These are phyloP conservation scores for Empidonax traillii DNA, from an alignment of 2,113 vertebrate species.

Conservation along the genomic window DNA sequence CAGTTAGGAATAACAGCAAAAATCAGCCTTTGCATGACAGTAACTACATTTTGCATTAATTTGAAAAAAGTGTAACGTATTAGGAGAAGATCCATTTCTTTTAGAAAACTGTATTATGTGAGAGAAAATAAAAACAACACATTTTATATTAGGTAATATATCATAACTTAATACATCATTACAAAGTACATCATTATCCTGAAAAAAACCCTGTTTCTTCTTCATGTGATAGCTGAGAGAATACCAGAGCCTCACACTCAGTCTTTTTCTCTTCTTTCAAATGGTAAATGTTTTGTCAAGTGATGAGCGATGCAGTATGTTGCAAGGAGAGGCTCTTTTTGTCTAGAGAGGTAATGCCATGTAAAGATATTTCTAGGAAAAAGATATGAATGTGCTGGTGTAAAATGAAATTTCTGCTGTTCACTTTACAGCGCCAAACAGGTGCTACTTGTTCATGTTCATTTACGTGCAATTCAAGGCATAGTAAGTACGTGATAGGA, in stretches of 20 bases:
- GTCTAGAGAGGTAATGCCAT: neutral
- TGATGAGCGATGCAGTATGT: neutral
- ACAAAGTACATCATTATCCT: too few species aligned
- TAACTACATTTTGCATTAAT: neutral
- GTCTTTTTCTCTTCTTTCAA: neutral
- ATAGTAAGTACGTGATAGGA: too few species aligned
- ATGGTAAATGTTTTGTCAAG: neutral
- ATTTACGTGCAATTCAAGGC: neutral
- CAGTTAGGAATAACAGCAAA: neutral
- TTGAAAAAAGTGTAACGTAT: neutral
- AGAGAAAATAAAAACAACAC: neutral
- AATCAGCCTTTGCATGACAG: neutral
- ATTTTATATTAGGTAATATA: neutral
- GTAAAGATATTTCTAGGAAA: neutral
- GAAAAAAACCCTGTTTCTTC: neutral
- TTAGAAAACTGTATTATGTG: neutral
- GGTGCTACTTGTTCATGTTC: accelerated
- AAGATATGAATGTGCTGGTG: neutral
- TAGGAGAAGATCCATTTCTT: neutral
- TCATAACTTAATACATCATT: neutral
- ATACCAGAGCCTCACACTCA: neutral
- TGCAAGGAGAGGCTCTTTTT: neutral
- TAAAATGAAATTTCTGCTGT: neutral
- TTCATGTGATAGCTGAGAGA: neutral
- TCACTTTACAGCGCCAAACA: neutral